Base-by-base conservation (phyloP, 64 coral and sea anemone species). In the Hydrozoanthus tunicans region DNA sequence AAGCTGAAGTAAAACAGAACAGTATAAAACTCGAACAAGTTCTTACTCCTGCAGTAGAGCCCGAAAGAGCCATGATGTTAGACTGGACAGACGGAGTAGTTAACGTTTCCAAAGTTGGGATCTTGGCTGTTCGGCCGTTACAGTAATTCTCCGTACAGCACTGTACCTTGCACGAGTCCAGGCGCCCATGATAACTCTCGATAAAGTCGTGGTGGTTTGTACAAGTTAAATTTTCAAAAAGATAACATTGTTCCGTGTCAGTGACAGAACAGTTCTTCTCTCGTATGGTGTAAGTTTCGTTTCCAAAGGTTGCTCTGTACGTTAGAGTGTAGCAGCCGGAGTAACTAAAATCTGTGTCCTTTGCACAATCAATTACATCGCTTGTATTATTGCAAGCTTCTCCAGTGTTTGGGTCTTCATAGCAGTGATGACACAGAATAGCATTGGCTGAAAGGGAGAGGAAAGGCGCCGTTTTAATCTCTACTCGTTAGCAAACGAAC, bases 201-300 rank as follows among this genome's bases (percentile, higher is more conserved):
- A 73, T 5, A 6, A 32, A 0, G 0, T 25, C 61, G 5, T 60
- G 1, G 56, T 74, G 61, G 0, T n/a, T 51, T 0, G 1, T 3
- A 27, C 84, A 88, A 3, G 12, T 27, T 57, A 7, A 0, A 9
- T 27, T 88, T 25, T 88, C 69, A 15, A 9, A 23, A 17, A 15
- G 1, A 59, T 0, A 3, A 59, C 84, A 88, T 12, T 0, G 0
- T 0, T 88, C 23, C 6, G 73, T 13, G 56, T 60, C 69, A 7
- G 54, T 12, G 12, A 74, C 6, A 1, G 84, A 60, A 25, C 84
- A 88, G 55, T 88, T 59, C 70, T 88, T 88, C 24, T 88, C 84
- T 88, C 68, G 56, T 88, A 88, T 2, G 10, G 61, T 11, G 25
- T 51, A 73, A 8, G 1, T 61, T 3, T 27, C 0, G 8, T 61